A percentile compares a stretch with the other conserved stretches of the same genome.
These are phyloP conservation scores for Chironomus tentans DNA, from an alignment of 2,888 invertebrate genomes.

Conservation along the genomic window DNA sequence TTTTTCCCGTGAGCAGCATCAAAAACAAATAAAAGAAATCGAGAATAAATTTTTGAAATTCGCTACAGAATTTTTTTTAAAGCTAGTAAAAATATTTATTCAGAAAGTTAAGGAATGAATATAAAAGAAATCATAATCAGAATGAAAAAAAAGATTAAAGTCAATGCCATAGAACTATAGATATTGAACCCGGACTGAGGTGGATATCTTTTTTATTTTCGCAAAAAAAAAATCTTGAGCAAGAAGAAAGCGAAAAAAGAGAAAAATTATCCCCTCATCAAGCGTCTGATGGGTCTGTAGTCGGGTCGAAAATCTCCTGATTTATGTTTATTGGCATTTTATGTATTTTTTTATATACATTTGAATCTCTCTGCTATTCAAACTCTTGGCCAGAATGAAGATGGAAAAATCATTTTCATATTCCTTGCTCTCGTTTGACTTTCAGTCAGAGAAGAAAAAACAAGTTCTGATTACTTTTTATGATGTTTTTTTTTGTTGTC, in stretches of 20 bases:
- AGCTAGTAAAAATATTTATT: too few relatives aligned
- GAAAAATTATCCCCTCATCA: conserved; percentile 13
- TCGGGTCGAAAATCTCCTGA: conserved; percentile 24
- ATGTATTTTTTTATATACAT: conserved; percentile 7
- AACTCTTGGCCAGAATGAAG: not conserved
- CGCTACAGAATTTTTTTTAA: not conserved
- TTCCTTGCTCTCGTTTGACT: not conserved
- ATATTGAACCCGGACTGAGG: not conserved
- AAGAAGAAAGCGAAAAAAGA: not conserved
- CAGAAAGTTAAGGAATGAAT: not conserved
- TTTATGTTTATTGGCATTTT: conserved; percentile 27
- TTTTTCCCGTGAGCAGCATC: not conserved
- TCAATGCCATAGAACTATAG: not conserved
- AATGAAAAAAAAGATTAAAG: not conserved
- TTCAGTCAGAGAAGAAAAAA: not conserved
- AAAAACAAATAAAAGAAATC: not conserved
- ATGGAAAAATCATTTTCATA: not conserved
- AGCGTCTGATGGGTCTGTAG: conserved; percentile 15
- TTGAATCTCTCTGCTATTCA: not conserved
- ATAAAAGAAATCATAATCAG: not conserved
- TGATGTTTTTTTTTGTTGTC: conserved; percentile 10
- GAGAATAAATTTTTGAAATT: not conserved
- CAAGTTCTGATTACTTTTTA: conserved; percentile 25
- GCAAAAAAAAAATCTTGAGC: not conserved
- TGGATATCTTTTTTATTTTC: not conserved